Percentiles rank a stretch among this genome's conserved stretches.
Evolutionary conservation across 2,888 invertebrate species (phyloP).

Genomic region (Nomada lathburiana): DNA sequence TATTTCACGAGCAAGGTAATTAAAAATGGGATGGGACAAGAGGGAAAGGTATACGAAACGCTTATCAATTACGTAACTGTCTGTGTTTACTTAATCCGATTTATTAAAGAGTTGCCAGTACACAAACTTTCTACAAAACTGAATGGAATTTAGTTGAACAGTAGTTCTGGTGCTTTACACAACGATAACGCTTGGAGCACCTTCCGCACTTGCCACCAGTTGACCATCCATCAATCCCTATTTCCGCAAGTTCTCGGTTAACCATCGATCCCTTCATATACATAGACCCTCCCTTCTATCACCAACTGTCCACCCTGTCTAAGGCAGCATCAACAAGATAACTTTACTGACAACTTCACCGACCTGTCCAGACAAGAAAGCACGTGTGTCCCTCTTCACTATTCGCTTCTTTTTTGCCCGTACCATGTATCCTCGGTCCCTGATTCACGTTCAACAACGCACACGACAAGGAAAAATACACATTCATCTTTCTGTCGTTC

Average conservation of each 20-base stretch:
- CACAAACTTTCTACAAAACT: background rate
- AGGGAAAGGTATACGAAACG: background rate
- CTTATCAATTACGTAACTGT: background rate
- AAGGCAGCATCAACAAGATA: constrained; percentile 26
- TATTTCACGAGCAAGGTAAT: too few species aligned
- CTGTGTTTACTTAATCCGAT: too few species aligned
- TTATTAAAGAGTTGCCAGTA: background rate
- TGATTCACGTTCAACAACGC: background rate
- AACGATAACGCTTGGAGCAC: background rate
- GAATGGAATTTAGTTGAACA: background rate
- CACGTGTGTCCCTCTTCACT: constrained; percentile 9
- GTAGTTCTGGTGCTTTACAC: background rate
- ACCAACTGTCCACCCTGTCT: constrained; percentile 20
- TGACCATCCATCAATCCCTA: constrained; percentile 38
- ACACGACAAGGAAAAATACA: too few species aligned
- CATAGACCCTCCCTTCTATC: constrained; percentile 15
- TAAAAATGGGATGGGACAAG: too few species aligned
- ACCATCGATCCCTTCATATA: constrained; percentile 42
- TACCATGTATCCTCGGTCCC: background rate
- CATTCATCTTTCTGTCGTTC: too few species aligned
- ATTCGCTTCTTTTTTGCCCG: background rate
- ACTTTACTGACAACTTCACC: constrained; percentile 21
- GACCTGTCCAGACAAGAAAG: constrained; percentile 17
- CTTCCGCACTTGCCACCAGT: constrained; percentile 9
- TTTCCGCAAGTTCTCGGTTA: constrained; percentile 33